Percentiles rank a stretch among this genome's conserved stretches.
Evolutionary conservation across 2,888 invertebrate species (phyloP).

Genomic region (Hydrotaea diabolus): DNA sequence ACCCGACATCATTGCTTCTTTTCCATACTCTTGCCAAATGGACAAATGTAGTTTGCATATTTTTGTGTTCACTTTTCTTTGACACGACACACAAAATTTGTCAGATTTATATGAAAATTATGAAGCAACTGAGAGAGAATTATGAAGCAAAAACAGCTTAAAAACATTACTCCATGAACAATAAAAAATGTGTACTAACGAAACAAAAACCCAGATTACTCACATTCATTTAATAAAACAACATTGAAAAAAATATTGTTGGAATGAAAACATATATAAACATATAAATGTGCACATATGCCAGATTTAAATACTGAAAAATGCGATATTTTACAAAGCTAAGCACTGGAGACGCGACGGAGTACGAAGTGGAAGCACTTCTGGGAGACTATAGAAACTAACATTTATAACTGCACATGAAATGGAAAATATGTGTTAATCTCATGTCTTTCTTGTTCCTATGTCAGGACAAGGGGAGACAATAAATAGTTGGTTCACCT

Average conservation of each 20-base stretch:
- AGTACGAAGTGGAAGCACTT: background rate
- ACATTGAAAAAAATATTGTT: background rate
- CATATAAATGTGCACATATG: background rate
- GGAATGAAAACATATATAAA: background rate
- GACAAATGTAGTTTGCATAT: slow-evolving; percentile 4
- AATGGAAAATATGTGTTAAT: background rate
- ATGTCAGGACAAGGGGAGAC: no score
- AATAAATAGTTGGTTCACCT: no score
- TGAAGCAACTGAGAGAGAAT: no score
- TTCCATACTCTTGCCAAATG: background rate
- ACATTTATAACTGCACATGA: background rate
- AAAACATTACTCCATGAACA: slow-evolving; percentile 8
- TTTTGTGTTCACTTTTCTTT: background rate
- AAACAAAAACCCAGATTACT: background rate
- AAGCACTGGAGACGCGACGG: background rate
- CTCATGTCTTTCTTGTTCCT: no score
- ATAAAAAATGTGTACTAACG: background rate
- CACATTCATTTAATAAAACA: background rate
- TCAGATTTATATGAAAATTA: slow-evolving; percentile 28
- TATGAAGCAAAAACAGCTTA: background rate
- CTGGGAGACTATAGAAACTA: background rate
- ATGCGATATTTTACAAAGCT: background rate
- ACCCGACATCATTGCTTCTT: no score
- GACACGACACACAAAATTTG: slow-evolving; percentile 16
- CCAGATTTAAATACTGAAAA: background rate